Base-by-base conservation (phyloP, 2,113 vertebrate genomes). In the Varanus komodoensis region DNA sequence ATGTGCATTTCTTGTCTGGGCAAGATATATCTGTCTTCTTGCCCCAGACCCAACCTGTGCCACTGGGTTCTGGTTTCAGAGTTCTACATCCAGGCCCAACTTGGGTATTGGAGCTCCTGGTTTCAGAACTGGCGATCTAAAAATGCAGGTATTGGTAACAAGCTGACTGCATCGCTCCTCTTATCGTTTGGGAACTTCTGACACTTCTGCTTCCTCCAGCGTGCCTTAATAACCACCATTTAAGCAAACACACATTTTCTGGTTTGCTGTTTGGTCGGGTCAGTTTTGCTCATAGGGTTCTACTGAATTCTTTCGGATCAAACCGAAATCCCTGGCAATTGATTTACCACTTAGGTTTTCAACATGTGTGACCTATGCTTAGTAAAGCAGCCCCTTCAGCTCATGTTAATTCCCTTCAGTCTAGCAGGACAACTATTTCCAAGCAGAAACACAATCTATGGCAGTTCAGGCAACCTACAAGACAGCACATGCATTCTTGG, bases 401-500 rank as follows among this genome's bases (percentile, higher is more conserved):
- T 57, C 34, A 87, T 14, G 4, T 0, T 44, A 54, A 27, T 89
- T 93, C 84, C 7, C n/a, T 95, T 84, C 69, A 87, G 80, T 48
- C 1, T 80, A 83, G 87, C 67, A 54, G 61, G 50, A 68, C 48
- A 90, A 85, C 52, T 19, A 52, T 91, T 96, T 74, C 71, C 87
- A 52, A 94, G 54, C 2, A 9, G 73, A 82, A 77, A 32, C 64
- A 87, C 84, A 94, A 85, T 48, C 54, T 87, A 57, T 82, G 54
- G 92, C 57, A 90, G 67, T 64, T 68, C 3, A 95, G 90, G 89
- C 38, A 94, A 21, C 83, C 0, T 0, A 29, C 5, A 64, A 91
- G 84, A 89, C 61, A 84, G 85, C 50, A 80, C 86, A 48, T 69
- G 91, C 85, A 80, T 84, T 87, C 75, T 86, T 74, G 32, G 91